Evolutionary conservation across 1,140 invertebrate genomes (phyloP), one percentile per base, ranked within the genome.

Genomic region (Drosophila mojavensis): DNA sequence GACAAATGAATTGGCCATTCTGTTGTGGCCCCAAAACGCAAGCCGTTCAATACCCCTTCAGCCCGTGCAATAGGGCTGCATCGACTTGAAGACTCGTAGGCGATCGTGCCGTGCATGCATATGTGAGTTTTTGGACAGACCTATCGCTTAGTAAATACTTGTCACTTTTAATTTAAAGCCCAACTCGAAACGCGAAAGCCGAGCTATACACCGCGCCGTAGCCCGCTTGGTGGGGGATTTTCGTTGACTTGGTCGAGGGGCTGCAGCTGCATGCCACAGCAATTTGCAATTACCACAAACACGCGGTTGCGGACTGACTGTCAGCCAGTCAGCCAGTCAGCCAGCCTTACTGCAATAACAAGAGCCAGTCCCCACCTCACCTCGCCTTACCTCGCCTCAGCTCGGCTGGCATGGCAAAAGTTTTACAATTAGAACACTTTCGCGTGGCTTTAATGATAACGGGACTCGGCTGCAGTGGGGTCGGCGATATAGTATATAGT

Each of bases 141-240:
- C 56, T 68, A 65, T 68, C 84, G 83, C 81, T 85, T 89, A 91
- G 89, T 91, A 91, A 89, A 81, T 75, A 89, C 89, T 91, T 90
- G 89, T 91, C 89, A 91, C 90, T 91, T 91, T 91, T 91, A 91
- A 91, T 91, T 91, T 91, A 91, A 79, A 89, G 73, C 82, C 75
- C 74, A 48, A 61, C 39, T 73, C 43, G 43, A 47, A 54, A 47
- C 7, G 9, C 36, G 10, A 39, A 67, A 30, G 26, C 17, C 66
- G 59, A 55, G 24, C 50, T 64, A 55, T 71, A 43, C 26, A 48
- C 58, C 17, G 15, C 28, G 41, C 51, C 58, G 26, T 50, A 55
- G 45, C 30, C n/a, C 17, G 45, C 30, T 39, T 69, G 39, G 28
- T 5, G n/a, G 15, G 26, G 17, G 10, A 6, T 26, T 17, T 45